Conservation (phyloP, 2,113 vertebrate genomes). For the Pao palembangensis region DNA sequence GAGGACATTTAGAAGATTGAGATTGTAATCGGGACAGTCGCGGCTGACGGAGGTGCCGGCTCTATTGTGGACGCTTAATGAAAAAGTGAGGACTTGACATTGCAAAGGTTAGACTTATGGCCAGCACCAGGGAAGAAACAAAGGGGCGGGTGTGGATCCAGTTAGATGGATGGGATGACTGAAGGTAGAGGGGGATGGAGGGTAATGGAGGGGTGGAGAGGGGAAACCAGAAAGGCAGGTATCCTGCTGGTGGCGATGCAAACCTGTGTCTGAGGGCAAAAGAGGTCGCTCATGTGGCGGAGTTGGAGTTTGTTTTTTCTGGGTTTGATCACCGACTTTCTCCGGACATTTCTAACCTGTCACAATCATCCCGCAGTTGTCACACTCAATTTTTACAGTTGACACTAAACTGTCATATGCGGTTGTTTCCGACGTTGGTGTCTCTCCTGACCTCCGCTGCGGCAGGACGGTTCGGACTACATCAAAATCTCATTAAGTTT, state of each 20-base stretch:
- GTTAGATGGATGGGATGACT: constrained; percentile 33
- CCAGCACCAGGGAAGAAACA: constrained; percentile 13
- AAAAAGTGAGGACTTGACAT: constrained; percentile 56
- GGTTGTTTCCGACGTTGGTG: not conserved
- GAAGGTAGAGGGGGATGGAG: constrained; percentile 16
- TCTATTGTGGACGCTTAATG: constrained; percentile 50
- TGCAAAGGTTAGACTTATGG: constrained; percentile 58
- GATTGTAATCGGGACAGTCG: constrained; percentile 50
- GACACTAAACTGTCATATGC: not conserved
- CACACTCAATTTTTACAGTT: not conserved
- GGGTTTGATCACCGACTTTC: not conserved
- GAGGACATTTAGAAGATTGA: constrained; percentile 56
- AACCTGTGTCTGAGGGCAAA: constrained; percentile 47
- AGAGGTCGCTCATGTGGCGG: constrained; percentile 62
- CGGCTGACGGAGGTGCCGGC: constrained; percentile 35
- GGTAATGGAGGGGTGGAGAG: constrained; percentile 25
- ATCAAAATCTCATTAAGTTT: constrained; percentile 2
- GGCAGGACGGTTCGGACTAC: not conserved
- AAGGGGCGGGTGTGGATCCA: constrained; percentile 11
- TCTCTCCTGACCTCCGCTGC: not conserved
- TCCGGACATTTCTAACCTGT: not conserved
- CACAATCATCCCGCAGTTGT: not conserved
- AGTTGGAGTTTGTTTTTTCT: constrained; percentile 13
- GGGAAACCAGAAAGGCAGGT: constrained; percentile 9
- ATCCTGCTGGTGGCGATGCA: constrained; percentile 22